phyloP scores from a whole-genome alignment of 2,113 vertebrate genomes.

The Proteles cristata region DNA sequence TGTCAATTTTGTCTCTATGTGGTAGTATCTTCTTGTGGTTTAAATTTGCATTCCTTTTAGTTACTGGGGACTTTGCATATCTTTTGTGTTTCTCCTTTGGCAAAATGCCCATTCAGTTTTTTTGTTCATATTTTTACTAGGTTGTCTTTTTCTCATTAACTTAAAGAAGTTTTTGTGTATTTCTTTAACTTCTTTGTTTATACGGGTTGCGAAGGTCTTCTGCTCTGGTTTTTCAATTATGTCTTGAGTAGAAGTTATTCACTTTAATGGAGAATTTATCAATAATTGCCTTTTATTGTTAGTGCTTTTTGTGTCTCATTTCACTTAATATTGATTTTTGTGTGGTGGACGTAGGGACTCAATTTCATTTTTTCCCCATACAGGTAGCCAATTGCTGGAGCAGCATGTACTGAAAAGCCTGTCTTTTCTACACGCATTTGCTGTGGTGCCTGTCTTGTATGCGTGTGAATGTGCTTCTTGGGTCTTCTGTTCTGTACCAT shows the following conservation, averaged over 20 bases:
- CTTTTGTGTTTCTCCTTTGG: constrained; percentile 54
- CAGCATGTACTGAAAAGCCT: not conserved
- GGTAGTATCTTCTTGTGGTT: constrained; percentile 34
- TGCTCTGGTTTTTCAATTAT: not conserved
- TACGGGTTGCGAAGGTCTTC: not conserved
- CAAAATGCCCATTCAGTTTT: not conserved
- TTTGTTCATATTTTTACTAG: not conserved
- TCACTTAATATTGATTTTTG: not conserved
- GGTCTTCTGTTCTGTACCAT: not conserved
- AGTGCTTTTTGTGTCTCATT: constrained; percentile 1
- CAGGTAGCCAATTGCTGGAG: not conserved
- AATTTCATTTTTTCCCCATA: not conserved
- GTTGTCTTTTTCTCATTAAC: constrained; percentile 31
- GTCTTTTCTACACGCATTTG: not conserved
- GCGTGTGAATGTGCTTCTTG: not conserved
- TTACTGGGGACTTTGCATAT: not conserved
- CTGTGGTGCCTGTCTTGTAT: not conserved
- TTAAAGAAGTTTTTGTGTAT: not conserved
- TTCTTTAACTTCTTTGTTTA: not conserved
- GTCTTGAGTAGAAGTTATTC: constrained; percentile 17
- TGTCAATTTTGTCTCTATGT: not conserved
- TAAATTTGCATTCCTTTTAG: not conserved
- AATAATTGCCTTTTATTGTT: not conserved
- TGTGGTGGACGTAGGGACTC: not conserved
- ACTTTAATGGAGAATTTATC: constrained; percentile 50